Evolutionary conservation across 2,888 invertebrate genomes (phyloP).

Genomic region (Tetheella fluctuosa): DNA sequence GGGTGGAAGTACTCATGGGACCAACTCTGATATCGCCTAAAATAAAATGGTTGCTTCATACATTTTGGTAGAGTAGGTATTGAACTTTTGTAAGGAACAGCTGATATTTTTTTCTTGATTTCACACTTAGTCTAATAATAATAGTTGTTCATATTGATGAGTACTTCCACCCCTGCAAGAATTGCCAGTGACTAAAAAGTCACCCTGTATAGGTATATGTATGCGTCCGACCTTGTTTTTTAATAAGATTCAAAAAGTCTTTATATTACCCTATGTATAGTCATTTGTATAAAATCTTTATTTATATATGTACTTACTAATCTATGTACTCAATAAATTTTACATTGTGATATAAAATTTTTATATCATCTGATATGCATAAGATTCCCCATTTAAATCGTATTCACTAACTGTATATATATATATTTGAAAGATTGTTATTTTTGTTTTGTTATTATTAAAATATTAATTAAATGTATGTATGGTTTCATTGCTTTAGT

Average conservation of each 20-base stretch:
- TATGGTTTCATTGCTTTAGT: slow-evolving; percentile 82
- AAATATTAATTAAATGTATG: slow-evolving; percentile 53
- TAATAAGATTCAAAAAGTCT: slow-evolving; percentile 37
- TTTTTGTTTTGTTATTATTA: slow-evolving; percentile 53
- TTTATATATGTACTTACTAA: slow-evolving; percentile 35
- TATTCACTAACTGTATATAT: slow-evolving; percentile 14
- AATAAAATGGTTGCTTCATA: too few relatives aligned
- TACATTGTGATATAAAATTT: slow-evolving; percentile 43
- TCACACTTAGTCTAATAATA: too few relatives aligned
- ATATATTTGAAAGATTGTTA: slow-evolving; percentile 37
- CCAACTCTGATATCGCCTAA: too few relatives aligned
- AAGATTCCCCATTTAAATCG: slow-evolving; percentile 24
- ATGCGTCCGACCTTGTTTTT: not conserved
- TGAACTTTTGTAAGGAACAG: too few relatives aligned
- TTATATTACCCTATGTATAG: slow-evolving; percentile 28
- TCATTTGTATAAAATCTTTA: slow-evolving; percentile 29
- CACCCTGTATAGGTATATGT: too few relatives aligned
- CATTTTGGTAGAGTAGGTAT: too few relatives aligned
- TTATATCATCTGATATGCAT: slow-evolving; percentile 21
- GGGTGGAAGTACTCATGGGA: too few relatives aligned
- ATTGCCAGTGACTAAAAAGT: too few relatives aligned
- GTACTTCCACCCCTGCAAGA: too few relatives aligned
- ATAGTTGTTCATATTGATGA: too few relatives aligned
- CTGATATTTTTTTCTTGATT: too few relatives aligned
- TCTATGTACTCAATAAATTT: slow-evolving; percentile 26